Conservation (phyloP, 2,888 invertebrate genomes). For the Gymnosoma rotundatum region DNA sequence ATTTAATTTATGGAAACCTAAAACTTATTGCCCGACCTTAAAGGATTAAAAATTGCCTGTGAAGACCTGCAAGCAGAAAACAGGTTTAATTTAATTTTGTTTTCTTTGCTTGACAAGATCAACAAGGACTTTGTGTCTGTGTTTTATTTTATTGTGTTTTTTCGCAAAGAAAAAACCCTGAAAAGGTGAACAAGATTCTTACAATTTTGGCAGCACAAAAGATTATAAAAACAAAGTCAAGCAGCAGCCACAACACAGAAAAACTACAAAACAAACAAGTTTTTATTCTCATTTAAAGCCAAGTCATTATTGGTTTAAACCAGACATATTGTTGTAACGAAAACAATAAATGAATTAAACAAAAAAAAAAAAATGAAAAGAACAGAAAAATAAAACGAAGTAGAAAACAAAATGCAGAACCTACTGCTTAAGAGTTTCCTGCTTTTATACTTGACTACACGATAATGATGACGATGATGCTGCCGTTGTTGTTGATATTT, state of each 20-base stretch:
- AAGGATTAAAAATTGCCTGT: slow-evolving; percentile 30
- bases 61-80: slow-evolving; percentile 51
- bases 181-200: slow-evolving; percentile 54
- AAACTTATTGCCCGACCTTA: not conserved
- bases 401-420: slow-evolving; percentile 22
- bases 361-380: slow-evolving; percentile 25
- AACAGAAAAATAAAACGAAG: not conserved
- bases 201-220: slow-evolving; percentile 55
- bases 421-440: slow-evolving; percentile 54
- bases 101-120: slow-evolving; percentile 62
- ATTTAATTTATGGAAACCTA: no score
- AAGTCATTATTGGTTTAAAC: slow-evolving; percentile 67
- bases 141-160: not conserved
- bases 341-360: slow-evolving; percentile 59
- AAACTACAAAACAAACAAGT: slow-evolving; percentile 66
- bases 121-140: slow-evolving; percentile 54
- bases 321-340: slow-evolving; percentile 65
- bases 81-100: slow-evolving; percentile 44
- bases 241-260: slow-evolving; percentile 49
- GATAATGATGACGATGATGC: slow-evolving; percentile 30
- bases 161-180: slow-evolving; percentile 19
- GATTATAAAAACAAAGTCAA: slow-evolving; percentile 60
- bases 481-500: slow-evolving; percentile 20
- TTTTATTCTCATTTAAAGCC: slow-evolving; percentile 60
- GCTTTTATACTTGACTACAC: slow-evolving; percentile 60